Evolutionary conservation across 2,113 vertebrate species (phyloP), one percentile per base, ranked within the genome.

Genomic region (Scomber scombrus): DNA sequence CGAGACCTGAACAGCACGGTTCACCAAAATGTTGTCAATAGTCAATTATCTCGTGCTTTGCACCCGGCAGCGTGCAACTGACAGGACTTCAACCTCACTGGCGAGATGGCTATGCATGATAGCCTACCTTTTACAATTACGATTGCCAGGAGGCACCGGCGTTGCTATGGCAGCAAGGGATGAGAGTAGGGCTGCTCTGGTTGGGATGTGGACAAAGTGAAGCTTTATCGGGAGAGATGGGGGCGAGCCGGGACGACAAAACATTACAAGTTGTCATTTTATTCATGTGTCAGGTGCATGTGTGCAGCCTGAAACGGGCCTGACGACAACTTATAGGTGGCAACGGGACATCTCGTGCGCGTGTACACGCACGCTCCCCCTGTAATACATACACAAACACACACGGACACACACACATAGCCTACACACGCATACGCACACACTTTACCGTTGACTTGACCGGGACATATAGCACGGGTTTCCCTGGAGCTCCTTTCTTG

Each of bases 361-460:
- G 58, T 73, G 51, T 26, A 56, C 50, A 50, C 45, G 40, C 34
- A 40, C 34, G 34, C 6, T 9, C 34, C 34, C 34, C 34, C 9
- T 40, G 34, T 40, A 6, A 40, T 9, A 40, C 8, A 10, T 7
- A 40, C 34, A 40, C 34, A 40, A 1, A 86, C 69, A 49, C 76
- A 51, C 40, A 55, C 62, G 67, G 51, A 54, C 47, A 63, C 78
- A 64, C 26, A 45, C 12, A 74, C 43, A 10, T 9, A 40, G 34
- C 34, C 34, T 40, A 40, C 34, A 78, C 43, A 75, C 7, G 56
- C 78, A 78, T 55, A 88, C 54, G 71, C 78, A 85, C 77, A 92
- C 87, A 90, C 86, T 92, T 94, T 95, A 98, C 97, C 97, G 97
- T 97, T 76, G 95, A 93, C 95, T 98, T 98, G 92, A 98, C 97